These are phyloP conservation scores for Peromyscus californicus DNA, from an alignment of 2,113 vertebrate genomes.

Conservation along the genomic window DNA sequence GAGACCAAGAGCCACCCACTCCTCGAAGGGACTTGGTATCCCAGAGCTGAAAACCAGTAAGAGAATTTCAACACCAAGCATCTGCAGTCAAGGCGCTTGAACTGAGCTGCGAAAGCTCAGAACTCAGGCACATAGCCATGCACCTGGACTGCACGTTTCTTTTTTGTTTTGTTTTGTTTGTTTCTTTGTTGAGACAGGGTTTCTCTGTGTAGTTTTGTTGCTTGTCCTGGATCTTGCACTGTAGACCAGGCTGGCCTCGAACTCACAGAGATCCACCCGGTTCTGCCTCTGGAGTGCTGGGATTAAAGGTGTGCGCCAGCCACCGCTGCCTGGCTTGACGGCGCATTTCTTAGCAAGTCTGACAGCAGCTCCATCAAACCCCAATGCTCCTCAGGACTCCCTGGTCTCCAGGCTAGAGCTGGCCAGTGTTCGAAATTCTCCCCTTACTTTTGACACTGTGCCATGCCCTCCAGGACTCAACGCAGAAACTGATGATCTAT, in stretches of 20 bases:
- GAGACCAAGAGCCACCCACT: conserved; percentile 42
- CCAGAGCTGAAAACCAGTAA: conserved; percentile 26
- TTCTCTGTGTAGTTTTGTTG: too few species aligned
- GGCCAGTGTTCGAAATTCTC: background rate
- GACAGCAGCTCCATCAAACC: background rate
- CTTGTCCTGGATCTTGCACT: too few species aligned
- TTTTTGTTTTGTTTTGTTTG: too few species aligned
- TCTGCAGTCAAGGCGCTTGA: background rate
- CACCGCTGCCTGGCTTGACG: background rate
- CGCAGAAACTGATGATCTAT: background rate
- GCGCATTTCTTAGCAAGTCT: background rate
- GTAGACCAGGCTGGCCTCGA: too few species aligned
- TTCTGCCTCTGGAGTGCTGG: too few species aligned
- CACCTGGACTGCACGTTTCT: too few species aligned
- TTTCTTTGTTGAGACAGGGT: too few species aligned
- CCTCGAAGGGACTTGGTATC: conserved; percentile 63
- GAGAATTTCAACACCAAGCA: conserved; percentile 43
- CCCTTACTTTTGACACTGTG: background rate
- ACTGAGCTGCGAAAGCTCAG: background rate
- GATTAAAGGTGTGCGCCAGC: background rate
- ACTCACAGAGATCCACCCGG: too few species aligned
- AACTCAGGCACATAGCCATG: background rate
- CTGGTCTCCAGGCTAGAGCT: background rate
- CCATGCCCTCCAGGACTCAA: background rate
- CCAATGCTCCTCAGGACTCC: background rate